These are phyloP conservation scores for Pangasius macronema DNA, from an alignment of 2,797 vertebrate genomes.

Conservation along the genomic window DNA sequence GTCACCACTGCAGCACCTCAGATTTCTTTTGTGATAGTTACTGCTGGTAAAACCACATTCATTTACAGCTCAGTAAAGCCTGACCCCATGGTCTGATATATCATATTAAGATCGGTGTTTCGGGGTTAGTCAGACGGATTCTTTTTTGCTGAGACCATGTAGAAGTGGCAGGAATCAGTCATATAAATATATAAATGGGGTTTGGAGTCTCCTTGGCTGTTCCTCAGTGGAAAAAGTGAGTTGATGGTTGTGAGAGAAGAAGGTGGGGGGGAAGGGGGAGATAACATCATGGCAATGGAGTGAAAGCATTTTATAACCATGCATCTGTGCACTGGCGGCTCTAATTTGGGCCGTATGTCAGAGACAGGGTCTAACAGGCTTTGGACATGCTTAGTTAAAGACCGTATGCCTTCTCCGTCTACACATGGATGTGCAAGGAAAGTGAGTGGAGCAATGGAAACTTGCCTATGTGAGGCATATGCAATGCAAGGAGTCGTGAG, in stretches of 20 bases:
- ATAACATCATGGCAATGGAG: constrained; percentile 42
- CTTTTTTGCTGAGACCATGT: constrained; percentile 41
- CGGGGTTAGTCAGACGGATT: neutral
- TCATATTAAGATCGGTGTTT: neutral
- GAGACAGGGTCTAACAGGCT: constrained; percentile 41
- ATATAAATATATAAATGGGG: constrained; percentile 16
- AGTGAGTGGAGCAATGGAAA: constrained; percentile 41
- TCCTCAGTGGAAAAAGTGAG: constrained; percentile 56
- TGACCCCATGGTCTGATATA: neutral
- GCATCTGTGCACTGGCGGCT: constrained; percentile 46
- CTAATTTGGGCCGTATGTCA: constrained; percentile 51
- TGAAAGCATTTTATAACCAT: constrained; percentile 45
- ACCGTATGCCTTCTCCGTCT: constrained; percentile 24
- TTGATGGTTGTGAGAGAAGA: constrained; percentile 37
- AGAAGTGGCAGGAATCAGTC: constrained; percentile 28
- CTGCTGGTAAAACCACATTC: neutral
- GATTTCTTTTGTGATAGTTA: neutral
- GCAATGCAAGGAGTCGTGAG: constrained; percentile 1
- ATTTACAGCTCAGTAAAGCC: constrained; percentile 12
- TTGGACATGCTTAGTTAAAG: constrained; percentile 37
- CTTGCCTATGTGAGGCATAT: neutral
- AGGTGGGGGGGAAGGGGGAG: constrained; percentile 12
- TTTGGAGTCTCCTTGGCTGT: constrained; percentile 44
- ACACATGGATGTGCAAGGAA: constrained; percentile 29
- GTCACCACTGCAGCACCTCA: neutral